phyloP scores from a whole-genome alignment of 1,140 invertebrate species.

The Drosophila lacteicornis region DNA sequence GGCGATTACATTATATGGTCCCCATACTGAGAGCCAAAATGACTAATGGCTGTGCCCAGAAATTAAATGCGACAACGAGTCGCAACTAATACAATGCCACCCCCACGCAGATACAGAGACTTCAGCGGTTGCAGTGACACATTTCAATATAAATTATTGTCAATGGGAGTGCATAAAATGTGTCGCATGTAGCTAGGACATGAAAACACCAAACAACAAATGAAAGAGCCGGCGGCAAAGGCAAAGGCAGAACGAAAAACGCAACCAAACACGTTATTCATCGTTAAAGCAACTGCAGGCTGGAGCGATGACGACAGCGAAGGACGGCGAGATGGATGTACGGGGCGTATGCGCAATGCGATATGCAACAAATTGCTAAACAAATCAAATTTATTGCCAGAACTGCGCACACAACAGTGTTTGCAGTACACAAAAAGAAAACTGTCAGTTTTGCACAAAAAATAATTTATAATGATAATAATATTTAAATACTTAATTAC shows the following conservation, averaged over 20 bases:
- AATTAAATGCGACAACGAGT: slow-evolving; percentile 35
- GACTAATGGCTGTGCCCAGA: slow-evolving; percentile 19
- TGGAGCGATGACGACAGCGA: slow-evolving; percentile 27
- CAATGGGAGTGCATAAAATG: slow-evolving; percentile 75
- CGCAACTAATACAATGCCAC: slow-evolving; percentile 23
- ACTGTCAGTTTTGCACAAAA: not conserved
- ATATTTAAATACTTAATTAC: no score
- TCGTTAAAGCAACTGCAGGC: slow-evolving; percentile 69
- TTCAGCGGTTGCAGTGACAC: slow-evolving; percentile 35
- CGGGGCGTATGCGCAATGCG: slow-evolving; percentile 80
- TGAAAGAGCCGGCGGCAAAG: slow-evolving; percentile 4
- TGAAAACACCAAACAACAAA: slow-evolving; percentile 45
- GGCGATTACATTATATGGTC: not conserved
- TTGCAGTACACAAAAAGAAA: slow-evolving; percentile 43
- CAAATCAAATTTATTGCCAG: slow-evolving; percentile 82
- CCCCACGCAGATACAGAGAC: slow-evolving; percentile 30
- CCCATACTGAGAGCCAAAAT: not conserved
- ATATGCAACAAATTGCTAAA: slow-evolving; percentile 84
- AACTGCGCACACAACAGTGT: slow-evolving; percentile 43
- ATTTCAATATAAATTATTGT: slow-evolving; percentile 81
- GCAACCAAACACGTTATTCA: slow-evolving; percentile 62
- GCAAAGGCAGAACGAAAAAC: slow-evolving; percentile 27
- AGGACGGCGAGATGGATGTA: slow-evolving; percentile 65
- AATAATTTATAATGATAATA: not conserved
- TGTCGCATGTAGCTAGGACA: slow-evolving; percentile 62